Evolutionary conservation across 2,113 vertebrate genomes (phyloP).

Genomic region (Turnix velox): DNA sequence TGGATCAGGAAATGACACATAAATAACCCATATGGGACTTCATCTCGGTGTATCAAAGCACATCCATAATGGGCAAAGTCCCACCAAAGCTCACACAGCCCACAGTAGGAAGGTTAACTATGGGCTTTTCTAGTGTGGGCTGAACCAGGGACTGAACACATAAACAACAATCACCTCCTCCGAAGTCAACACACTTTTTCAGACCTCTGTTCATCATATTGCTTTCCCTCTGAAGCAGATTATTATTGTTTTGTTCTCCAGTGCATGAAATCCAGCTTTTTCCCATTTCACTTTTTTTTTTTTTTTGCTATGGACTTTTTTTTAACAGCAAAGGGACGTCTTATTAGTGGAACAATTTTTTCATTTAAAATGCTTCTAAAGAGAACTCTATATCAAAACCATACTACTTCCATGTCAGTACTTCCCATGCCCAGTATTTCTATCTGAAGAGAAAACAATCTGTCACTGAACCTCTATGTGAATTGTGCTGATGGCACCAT

Average conservation of each 20-base stretch:
- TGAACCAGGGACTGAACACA: not conserved
- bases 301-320: not conserved
- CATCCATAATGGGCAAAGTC: not conserved
- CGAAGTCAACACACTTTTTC: not conserved
- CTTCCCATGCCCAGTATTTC: not conserved
- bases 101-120: not conserved
- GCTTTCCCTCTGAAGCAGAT: not conserved
- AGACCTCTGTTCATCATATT: not conserved
- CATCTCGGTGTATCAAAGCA: not conserved
- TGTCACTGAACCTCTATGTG: not conserved
- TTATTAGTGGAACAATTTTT: not conserved
- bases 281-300: not conserved
- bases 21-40: not conserved
- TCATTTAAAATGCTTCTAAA: constrained; percentile 32
- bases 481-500: not conserved
- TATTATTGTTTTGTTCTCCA: not conserved
- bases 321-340: not conserved
- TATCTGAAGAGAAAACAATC: constrained; percentile 39
- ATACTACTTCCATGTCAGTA: not conserved
- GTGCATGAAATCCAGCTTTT: not conserved
- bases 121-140: not conserved
- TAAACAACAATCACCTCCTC: not conserved
- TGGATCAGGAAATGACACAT: not conserved
- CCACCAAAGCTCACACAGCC: not conserved
- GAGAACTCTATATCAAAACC: not conserved